Percentiles rank a stretch among this genome's conserved stretches.
These are phyloP conservation scores for Apostichopus leukothele DNA, from an alignment of 53 echinoderm and acorn worm genomes.

Conservation along the genomic window DNA sequence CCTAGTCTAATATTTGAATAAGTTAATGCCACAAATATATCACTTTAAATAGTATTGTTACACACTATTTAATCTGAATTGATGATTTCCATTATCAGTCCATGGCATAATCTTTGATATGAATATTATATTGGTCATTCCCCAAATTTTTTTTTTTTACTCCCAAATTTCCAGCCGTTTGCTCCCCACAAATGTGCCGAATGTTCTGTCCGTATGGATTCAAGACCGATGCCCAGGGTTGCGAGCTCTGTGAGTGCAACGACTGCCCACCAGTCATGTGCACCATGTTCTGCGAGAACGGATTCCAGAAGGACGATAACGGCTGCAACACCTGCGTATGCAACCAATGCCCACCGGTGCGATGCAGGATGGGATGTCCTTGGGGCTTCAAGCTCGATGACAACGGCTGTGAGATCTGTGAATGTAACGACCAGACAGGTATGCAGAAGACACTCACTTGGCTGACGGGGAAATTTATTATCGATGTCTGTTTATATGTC, in stretches of 20 bases:
- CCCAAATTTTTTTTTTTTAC: too few relatives aligned
- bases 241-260: constrained; percentile 59
- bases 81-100: too few relatives aligned
- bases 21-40: too few relatives aligned
- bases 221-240: constrained; percentile 50
- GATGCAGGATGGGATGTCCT: constrained; percentile 50
- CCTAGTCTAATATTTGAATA: too few relatives aligned
- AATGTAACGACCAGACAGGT: constrained; percentile 56
- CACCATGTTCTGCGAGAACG: constrained; percentile 39
- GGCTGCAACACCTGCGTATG: constrained; percentile 57
- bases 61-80: too few relatives aligned
- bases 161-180: constrained; percentile 1
- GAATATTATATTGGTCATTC: too few relatives aligned
- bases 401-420: constrained; percentile 70
- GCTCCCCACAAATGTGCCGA: constrained; percentile 38
- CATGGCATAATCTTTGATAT: too few relatives aligned
- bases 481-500: not conserved
- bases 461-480: not conserved
- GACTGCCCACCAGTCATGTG: constrained; percentile 39
- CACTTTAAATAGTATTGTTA: too few relatives aligned
- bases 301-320: constrained; percentile 47
- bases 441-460: not conserved
- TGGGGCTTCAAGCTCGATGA: constrained; percentile 61
- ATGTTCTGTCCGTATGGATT: constrained; percentile 62
- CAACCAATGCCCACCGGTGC: constrained; percentile 51